These are phyloP conservation scores for Thripadectes ignobilis DNA, from an alignment of 2,797 vertebrate species.

Conservation along the genomic window DNA sequence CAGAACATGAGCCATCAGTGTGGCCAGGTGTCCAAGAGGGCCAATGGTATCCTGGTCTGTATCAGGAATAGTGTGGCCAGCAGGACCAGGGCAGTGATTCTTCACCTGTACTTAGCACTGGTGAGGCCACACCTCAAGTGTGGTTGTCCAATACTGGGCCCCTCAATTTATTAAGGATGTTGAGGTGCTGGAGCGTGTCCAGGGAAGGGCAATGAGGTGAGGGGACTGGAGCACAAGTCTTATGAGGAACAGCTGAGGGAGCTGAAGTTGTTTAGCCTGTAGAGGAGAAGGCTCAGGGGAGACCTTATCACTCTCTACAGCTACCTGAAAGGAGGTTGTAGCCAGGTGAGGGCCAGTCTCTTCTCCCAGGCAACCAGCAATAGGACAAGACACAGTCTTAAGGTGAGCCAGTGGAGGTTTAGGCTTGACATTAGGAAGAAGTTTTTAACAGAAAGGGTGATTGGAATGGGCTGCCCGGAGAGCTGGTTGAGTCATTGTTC, in stretches of 20 bases:
- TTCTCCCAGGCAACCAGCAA: background rate
- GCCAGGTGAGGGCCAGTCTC: background rate
- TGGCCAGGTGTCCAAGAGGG: background rate
- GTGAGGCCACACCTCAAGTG: background rate
- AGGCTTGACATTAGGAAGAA: background rate
- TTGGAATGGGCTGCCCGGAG: background rate
- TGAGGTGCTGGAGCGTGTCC: background rate
- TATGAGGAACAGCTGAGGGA: background rate
- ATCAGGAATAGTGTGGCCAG: background rate
- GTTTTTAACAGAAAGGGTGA: background rate
- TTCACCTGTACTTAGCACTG: background rate
- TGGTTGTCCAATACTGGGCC: background rate
- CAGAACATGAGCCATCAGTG: background rate
- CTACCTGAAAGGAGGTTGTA: background rate
- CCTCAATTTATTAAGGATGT: background rate
- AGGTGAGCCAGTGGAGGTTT: background rate
- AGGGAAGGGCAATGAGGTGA: background rate
- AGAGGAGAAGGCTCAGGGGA: background rate
- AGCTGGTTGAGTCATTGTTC: background rate
- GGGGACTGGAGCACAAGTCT: background rate
- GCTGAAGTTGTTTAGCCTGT: background rate
- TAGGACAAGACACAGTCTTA: background rate
- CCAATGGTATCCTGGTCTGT: background rate
- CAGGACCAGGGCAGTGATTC: background rate
- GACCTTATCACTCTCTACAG: background rate